A percentile compares a stretch with the other conserved stretches of the same genome.
Evolutionary conservation across 2,113 vertebrate genomes (phyloP).

Genomic region (Pomatorhinus ruficollis): DNA sequence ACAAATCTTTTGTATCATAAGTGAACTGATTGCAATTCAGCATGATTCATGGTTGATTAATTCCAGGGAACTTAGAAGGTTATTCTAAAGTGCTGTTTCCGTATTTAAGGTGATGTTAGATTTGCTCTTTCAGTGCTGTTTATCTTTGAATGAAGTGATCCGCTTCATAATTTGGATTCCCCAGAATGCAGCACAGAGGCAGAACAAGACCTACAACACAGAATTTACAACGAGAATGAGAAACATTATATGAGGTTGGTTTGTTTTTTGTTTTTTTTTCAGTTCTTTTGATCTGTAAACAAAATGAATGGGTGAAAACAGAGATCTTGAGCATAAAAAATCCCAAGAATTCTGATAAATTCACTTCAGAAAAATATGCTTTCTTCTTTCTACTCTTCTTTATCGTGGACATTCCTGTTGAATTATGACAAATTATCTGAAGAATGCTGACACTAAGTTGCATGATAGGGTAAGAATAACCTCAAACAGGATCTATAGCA

Average conservation of each 20-base stretch:
- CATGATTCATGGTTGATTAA: not conserved
- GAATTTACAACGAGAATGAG: slow-evolving; percentile 8
- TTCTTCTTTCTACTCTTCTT: not conserved
- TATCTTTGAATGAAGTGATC: slow-evolving; percentile 65
- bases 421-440: not conserved
- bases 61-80: not conserved
- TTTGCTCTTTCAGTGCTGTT: slow-evolving; percentile 62
- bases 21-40: not conserved
- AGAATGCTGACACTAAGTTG: not conserved
- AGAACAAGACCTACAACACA: slow-evolving; percentile 82
- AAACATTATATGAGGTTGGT: not conserved
- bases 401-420: not conserved
- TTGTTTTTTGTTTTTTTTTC: not conserved
- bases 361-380: not conserved
- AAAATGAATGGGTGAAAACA: not conserved
- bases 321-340: not conserved
- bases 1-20: not conserved
- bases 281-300: not conserved
- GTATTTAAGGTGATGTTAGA: not conserved
- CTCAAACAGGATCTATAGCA: not conserved
- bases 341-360: not conserved
- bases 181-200: slow-evolving; percentile 84
- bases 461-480: not conserved
- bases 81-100: not conserved
- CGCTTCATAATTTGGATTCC: slow-evolving; percentile 73